Conservation (phyloP, 2,888 invertebrate species). For the Drosophila diplacantha region DNA sequence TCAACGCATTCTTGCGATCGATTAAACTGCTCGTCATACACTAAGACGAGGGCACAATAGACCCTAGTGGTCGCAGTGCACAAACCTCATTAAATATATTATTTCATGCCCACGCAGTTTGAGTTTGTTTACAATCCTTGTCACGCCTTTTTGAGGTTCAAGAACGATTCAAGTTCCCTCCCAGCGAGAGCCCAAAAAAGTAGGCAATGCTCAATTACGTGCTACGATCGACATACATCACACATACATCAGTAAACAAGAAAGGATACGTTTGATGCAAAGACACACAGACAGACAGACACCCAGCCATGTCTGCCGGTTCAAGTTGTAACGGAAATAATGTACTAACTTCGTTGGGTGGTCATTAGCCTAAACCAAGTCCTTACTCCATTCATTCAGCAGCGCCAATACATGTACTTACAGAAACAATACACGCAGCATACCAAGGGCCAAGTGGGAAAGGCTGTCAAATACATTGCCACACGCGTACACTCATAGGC, state of each 20-base stretch:
- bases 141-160: background rate
- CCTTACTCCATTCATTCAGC: background rate
- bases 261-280: background rate
- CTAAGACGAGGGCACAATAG: too few relatives aligned
- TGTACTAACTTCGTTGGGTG: background rate
- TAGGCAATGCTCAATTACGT: background rate
- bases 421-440: slow-evolving; percentile 60
- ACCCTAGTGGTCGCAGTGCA: too few relatives aligned
- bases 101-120: too few relatives aligned
- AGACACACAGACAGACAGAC: background rate
- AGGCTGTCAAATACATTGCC: slow-evolving; percentile 68
- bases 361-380: too few relatives aligned
- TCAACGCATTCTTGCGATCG: too few relatives aligned
- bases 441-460: slow-evolving; percentile 68
- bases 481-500: slow-evolving; percentile 44
- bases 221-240: background rate
- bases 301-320: background rate
- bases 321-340: background rate
- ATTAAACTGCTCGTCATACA: too few relatives aligned
- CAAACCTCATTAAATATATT: too few relatives aligned
- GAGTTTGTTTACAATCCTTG: background rate
- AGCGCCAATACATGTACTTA: slow-evolving; percentile 41
- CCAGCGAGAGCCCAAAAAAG: background rate
- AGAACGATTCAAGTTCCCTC: background rate
- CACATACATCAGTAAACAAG: background rate